Base-by-base conservation (phyloP, 2,113 vertebrate genomes). In the Lasiurus borealis region DNA sequence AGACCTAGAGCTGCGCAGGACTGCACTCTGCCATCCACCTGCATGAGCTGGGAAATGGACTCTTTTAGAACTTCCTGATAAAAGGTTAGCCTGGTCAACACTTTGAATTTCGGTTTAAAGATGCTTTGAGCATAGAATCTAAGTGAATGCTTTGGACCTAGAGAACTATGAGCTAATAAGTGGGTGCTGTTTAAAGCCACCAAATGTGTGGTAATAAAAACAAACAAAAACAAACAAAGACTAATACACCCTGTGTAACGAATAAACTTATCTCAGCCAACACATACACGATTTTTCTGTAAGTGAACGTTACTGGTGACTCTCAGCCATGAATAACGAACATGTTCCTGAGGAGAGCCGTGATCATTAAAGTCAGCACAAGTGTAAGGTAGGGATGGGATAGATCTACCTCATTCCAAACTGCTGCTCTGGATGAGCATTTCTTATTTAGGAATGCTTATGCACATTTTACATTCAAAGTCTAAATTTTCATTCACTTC, bases 1-100 rank as follows among this genome's bases (percentile, higher is more conserved):
- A 78, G 21, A 36, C 1, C 2, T 3, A 27, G 0, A 44, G 12
- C 4, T 72, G 23, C 13, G 25, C 5, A 25, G 27, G 66, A 10
- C 7, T 27, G 31, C 8, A 71, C 64, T 85, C 44, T 66, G 14
- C 14, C 4, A 10, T 19, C 6, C 8, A 16, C 31, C 19, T 46
- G 29, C 9, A 46, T 5, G 2, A 40, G 8, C 14, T 29, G 40
- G 29, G 29, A 36, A 40, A 4, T 5, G 7, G 6, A 48, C 18
- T 57, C 14, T 11, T 19, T 6, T 31, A 27, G 27, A 52, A 3
- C 3, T 66, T 84, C 57, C 25, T 13, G 2, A 19, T 9, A 16
- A 57, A 19, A 62, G 16, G 48, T 64, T 2, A 80, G n/a, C 0
- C n/a, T 83, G 5, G 1, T 69, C 1, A 54, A 12, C 3, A 73